Evolutionary conservation across 2,113 vertebrate genomes (phyloP).

Genomic region (Gadus chalcogrammus): DNA sequence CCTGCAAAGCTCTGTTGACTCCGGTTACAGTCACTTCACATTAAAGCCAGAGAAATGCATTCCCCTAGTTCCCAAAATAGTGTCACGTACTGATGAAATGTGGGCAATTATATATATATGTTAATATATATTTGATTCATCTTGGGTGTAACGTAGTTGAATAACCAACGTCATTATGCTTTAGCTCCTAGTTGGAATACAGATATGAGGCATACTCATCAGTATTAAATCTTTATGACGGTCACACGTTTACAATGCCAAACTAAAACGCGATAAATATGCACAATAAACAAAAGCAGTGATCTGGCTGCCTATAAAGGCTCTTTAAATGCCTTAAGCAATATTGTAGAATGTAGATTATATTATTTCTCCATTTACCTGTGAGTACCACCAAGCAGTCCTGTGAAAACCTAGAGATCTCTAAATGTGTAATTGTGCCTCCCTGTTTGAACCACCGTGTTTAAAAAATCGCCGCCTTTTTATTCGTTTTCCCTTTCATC

Average conservation of each 20-base stretch:
- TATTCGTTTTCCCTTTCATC: too few species aligned
- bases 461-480: too few species aligned
- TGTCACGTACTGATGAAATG: too few species aligned
- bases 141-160: too few species aligned
- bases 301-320: neutral
- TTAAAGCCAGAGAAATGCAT: constrained; percentile 27
- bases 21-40: constrained; percentile 32
- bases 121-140: too few species aligned
- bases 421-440: too few species aligned
- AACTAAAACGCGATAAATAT: constrained; percentile 15
- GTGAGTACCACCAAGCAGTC: too few species aligned
- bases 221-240: constrained; percentile 12
- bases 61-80: neutral
- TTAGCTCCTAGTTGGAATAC: constrained; percentile 4
- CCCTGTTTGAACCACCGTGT: too few species aligned
- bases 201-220: constrained; percentile 2
- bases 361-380: too few species aligned
- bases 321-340: neutral
- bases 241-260: constrained; percentile 9
- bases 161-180: too few species aligned
- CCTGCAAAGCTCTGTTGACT: constrained; percentile 30
- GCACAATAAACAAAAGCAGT: neutral
- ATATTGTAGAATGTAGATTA: neutral
- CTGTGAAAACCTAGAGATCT: too few species aligned
- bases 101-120: too few species aligned